Base-by-base conservation (phyloP, 2,113 vertebrate genomes). In the Oryzias melastigma region DNA sequence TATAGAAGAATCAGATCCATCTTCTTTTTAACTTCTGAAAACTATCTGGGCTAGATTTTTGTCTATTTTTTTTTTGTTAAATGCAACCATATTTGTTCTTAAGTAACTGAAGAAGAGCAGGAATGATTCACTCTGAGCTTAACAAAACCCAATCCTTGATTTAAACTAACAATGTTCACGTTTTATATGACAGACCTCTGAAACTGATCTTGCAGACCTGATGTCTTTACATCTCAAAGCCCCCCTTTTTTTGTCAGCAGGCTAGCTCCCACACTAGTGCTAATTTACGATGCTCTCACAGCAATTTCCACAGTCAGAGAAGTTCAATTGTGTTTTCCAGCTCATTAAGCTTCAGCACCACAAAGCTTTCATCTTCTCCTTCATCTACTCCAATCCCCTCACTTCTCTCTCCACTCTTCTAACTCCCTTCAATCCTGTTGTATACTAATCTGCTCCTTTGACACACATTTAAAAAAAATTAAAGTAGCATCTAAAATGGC, bases 291-390 rank as follows among this genome's bases (percentile, higher is more conserved):
- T 91, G 91, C 87, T 90, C 90, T 91, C 88, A 88, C 90, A 92
- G 89, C 87, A 80, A 90, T 91, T 92, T 94, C 92, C 92, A 93
- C 92, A 92, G 92, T 91, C 79, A 80, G 91, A 89, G 85, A 88
- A 91, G 91, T 87, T 89, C 90, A 91, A 91, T 90, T 91, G 92
- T 91, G 84, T 93, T 93, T 93, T 94, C 92, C 92, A 92, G 90
- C 91, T 93, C 92, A 92, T 93, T 93, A 93, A 91, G 82, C 90
- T 87, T 75, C 78, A 50, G 67, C 84, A 87, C 91, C 92, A 91
- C 91, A 80, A 87, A 89, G 88, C 81, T 89, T 91, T 91, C 89
- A 89, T 90, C 89, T 88, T 84, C 85, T 82, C 77, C 77, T 76
- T 76, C 83, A 56, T 78, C 75, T 63, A 58, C 61, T 75, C 65